A percentile compares a stretch with the other conserved stretches of the same genome.
phyloP scores from a whole-genome alignment of 2,888 invertebrate genomes.

The Brachynemurus nebulosus region DNA sequence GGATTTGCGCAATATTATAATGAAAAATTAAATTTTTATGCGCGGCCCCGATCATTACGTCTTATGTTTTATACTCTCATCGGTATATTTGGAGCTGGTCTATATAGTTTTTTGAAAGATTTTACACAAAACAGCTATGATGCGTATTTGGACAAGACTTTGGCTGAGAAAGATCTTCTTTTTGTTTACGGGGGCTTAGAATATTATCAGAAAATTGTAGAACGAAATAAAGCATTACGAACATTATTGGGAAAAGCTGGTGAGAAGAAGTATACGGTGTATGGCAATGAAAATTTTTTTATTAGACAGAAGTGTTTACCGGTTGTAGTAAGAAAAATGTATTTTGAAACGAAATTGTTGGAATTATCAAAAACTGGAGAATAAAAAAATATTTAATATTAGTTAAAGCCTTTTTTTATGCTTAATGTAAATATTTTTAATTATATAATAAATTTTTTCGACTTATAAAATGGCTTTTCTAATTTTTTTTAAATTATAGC shows the following conservation, averaged over 20 bases:
- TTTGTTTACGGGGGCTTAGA: slow-evolving; percentile 60
- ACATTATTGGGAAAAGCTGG: slow-evolving; percentile 48
- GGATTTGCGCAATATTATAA: slow-evolving; percentile 39
- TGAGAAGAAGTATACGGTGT: slow-evolving; percentile 42
- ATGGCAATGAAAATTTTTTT: slow-evolving; percentile 55
- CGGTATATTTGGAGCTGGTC: slow-evolving; percentile 39
- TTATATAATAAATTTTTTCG: no score
- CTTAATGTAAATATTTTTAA: no score
- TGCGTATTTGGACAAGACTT: slow-evolving; percentile 41
- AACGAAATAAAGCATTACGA: slow-evolving; percentile 60
- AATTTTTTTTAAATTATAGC: no score
- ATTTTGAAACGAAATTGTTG: slow-evolving; percentile 42
- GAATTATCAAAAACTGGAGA: slow-evolving; percentile 19
- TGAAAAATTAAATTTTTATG: slow-evolving; percentile 37
- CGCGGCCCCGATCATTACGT: slow-evolving; percentile 36
- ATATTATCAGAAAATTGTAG: slow-evolving; percentile 57
- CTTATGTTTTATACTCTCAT: slow-evolving; percentile 39
- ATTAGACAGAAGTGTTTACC: slow-evolving; percentile 51
- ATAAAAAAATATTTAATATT: background rate
- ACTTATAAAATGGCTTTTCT: no score
- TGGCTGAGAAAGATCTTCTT: slow-evolving; percentile 43
- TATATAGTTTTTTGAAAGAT: slow-evolving; percentile 53
- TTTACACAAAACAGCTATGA: slow-evolving; percentile 48
- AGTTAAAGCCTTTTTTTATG: no score
- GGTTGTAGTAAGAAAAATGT: slow-evolving; percentile 47